phyloP scores from a whole-genome alignment of 2,888 invertebrate genomes.

The Erannis defoliaria region DNA sequence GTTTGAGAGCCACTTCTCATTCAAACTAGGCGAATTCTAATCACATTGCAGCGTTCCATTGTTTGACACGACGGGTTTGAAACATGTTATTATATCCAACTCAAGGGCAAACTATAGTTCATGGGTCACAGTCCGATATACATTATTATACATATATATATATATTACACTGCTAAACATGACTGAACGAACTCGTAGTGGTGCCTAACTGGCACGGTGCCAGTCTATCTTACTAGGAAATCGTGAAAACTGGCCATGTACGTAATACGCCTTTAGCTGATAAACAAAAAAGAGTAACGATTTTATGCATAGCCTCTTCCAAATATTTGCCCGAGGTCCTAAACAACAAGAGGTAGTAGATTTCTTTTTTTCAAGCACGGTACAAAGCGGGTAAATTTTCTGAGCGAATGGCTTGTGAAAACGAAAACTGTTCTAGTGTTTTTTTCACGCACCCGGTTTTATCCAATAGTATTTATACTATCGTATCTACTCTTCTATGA shows the following conservation, averaged over 20 bases:
- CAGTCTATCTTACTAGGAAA: background rate
- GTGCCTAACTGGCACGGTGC: conserved; percentile 2
- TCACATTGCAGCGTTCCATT: too few species aligned
- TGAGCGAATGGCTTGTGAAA: conserved; percentile 7
- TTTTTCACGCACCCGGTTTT: conserved; percentile 2
- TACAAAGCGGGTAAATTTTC: conserved; percentile 6
- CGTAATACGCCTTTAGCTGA: conserved; percentile 6
- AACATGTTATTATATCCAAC: background rate
- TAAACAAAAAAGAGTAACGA: conserved; percentile 2
- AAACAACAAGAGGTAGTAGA: conserved; percentile 4
- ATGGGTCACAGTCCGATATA: conserved; percentile 7
- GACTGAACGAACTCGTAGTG: conserved; percentile 2
- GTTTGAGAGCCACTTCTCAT: too few species aligned
- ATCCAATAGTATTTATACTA: conserved; percentile 13
- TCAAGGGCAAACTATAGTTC: background rate
- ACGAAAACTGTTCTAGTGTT: conserved; percentile 13
- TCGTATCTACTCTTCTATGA: conserved; percentile 2
- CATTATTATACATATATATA: too few species aligned
- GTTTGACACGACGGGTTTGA: too few species aligned
- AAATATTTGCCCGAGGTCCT: conserved; percentile 1
- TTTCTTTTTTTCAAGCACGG: background rate
- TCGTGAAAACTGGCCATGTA: conserved; percentile 9
- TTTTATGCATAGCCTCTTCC: background rate
- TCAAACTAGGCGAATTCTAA: too few species aligned
- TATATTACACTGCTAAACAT: conserved; percentile 4